Evolutionary conservation across 2,888 invertebrate genomes (phyloP).

Genomic region (Spisula solida): DNA sequence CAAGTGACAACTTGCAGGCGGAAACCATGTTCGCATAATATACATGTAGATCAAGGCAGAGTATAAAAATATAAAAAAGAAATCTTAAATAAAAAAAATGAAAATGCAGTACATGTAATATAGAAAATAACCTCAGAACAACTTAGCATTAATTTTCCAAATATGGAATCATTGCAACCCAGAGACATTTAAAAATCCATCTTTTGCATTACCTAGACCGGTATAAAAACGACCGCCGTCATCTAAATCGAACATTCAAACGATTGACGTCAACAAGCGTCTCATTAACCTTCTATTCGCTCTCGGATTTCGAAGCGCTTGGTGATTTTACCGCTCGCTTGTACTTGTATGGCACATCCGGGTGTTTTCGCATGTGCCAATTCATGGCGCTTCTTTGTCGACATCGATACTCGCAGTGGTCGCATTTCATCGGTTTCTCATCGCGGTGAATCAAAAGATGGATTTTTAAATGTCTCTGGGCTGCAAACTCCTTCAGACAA

Average conservation of each 20-base stretch:
- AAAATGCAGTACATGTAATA: background rate
- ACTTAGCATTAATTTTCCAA: background rate
- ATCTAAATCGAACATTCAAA: background rate
- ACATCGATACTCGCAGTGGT: constrained; percentile 82
- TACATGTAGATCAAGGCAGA: background rate
- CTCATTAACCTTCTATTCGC: constrained; percentile 41
- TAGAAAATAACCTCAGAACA: background rate
- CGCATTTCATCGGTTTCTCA: constrained; percentile 83
- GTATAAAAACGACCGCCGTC: too few relatives aligned
- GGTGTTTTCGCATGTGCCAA: constrained; percentile 85
- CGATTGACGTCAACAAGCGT: background rate
- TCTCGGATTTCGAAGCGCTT: constrained; percentile 59
- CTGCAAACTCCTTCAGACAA: constrained; percentile 79
- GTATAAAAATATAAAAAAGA: background rate
- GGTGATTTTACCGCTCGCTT: constrained; percentile 60
- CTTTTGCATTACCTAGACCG: constrained; percentile 42
- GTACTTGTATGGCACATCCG: constrained; percentile 78
- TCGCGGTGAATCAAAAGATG: constrained; percentile 81
- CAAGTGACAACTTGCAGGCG: background rate
- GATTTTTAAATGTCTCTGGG: constrained; percentile 79
- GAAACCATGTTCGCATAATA: background rate
- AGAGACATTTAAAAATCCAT: constrained; percentile 67
- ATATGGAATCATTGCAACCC: constrained; percentile 40
- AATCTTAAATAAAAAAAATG: background rate
- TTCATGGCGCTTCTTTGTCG: constrained; percentile 82